Evolutionary conservation across 2,888 invertebrate genomes (phyloP), one percentile per base, ranked within the genome.

Genomic region (Lasioglossum lativentre): DNA sequence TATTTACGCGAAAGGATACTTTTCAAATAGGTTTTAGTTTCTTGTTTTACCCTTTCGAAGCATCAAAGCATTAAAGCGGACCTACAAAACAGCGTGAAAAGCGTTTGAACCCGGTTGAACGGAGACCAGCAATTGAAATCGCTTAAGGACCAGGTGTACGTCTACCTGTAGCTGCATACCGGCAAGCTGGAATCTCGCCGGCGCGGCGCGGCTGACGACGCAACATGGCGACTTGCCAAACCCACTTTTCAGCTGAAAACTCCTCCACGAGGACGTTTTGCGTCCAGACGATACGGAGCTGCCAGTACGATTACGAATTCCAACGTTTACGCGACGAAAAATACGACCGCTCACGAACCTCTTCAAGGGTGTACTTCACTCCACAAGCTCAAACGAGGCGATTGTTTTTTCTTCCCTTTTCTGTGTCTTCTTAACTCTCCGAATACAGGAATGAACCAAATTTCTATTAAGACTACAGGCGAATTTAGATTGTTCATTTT

Each of bases 201-300:
- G 83, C 74, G 89, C 90, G 86, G 91, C 87, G 89, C 90, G 86
- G 91, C 87, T 72, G 91, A 90, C 90, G 93, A 92, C 91, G 92
- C 86, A 83, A 83, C 75, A 75, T 93, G 93, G 93, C 93, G 74
- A 23, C 66, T 16, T 86, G 92, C 93, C 93, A 93, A 90, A 83
- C 83, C 79, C 85, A 88, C 90, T 90, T 90, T 92, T 90, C 86
- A 88, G 86, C 86, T 76, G 79, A 80, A 85, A 89, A 68, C 85
- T 82, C 78, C 72, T 63, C 76, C 70, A 63, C 78, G 82, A 59
- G 70, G 75, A 72, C 74, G 81, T 70, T 71, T 75, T 68, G 70
- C 78, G 70, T 52, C 45, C 76, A n/a, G 74, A 80, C 82, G 63
- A 80, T 76, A 76, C 73, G 78, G 59, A 68, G 72, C 72, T 56